Percentiles rank a stretch among this genome's conserved stretches.
Evolutionary conservation across 2,888 invertebrate species (phyloP).

Genomic region (Leptogaster cylindrica): DNA sequence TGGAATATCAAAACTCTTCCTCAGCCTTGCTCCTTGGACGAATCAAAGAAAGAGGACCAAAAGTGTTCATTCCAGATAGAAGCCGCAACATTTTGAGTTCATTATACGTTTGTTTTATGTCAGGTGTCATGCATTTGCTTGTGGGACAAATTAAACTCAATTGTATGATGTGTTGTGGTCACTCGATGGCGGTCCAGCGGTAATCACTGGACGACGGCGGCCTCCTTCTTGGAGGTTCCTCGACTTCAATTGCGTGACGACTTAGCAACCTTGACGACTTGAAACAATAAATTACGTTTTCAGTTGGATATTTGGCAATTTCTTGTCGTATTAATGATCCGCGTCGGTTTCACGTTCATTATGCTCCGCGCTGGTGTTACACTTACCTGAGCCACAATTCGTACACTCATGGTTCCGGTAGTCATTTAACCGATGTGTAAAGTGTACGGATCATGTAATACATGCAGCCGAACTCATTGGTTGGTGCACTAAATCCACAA

Average conservation of each 20-base stretch:
- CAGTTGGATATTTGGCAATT: conserved; percentile 31
- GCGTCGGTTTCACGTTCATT: conserved; percentile 11
- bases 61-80: no score
- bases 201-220: background rate
- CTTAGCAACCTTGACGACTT: conserved; percentile 34
- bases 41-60: no score
- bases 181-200: background rate
- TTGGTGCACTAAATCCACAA: conserved; percentile 17
- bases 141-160: no score
- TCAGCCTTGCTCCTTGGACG: background rate
- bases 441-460: conserved; percentile 23
- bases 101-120: background rate
- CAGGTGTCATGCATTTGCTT: background rate
- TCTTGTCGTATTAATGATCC: conserved; percentile 30
- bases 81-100: background rate
- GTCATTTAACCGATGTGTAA: conserved; percentile 17
- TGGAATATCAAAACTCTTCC: background rate
- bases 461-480: no score
- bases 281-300: conserved; percentile 36
- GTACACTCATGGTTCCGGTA: conserved; percentile 24
- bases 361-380: conserved; percentile 7
- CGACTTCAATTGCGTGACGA: conserved; percentile 21
- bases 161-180: background rate
- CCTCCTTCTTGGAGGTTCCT: conserved; percentile 17
- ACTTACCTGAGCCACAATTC: conserved; percentile 7